These are phyloP conservation scores for Hippopotamus amphibius DNA, from an alignment of 2,113 vertebrate species.

Conservation along the genomic window DNA sequence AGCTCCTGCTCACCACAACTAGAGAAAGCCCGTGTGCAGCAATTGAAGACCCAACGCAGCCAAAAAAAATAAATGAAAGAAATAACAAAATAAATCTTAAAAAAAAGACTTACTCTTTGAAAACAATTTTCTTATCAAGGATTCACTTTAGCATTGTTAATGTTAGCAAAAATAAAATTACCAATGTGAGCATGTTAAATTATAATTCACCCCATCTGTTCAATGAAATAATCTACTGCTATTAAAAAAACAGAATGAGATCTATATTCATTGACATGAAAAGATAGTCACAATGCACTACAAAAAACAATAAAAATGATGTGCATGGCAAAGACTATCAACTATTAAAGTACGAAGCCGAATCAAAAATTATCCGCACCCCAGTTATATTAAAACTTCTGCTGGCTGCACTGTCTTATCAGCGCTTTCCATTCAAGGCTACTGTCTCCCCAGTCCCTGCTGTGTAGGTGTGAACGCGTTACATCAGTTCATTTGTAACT, in stretches of 20 bases:
- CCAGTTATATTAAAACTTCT: too few relatives aligned
- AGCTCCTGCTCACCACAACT: too few relatives aligned
- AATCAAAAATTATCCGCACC: too few relatives aligned
- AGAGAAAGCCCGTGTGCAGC: too few relatives aligned
- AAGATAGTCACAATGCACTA: neutral
- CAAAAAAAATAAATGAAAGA: too few relatives aligned
- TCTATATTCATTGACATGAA: neutral
- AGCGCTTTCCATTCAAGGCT: too few relatives aligned
- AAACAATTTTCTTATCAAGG: neutral
- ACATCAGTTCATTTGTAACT: too few relatives aligned
- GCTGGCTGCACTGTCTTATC: too few relatives aligned
- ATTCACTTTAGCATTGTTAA: neutral
- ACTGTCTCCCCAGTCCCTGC: too few relatives aligned
- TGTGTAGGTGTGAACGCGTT: too few relatives aligned
- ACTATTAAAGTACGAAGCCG: neutral
- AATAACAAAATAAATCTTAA: too few relatives aligned
- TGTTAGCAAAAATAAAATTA: neutral
- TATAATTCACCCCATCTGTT: constrained; percentile 28
- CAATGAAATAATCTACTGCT: neutral
- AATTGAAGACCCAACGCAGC: too few relatives aligned
- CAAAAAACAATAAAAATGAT: neutral
- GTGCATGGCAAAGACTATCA: neutral
- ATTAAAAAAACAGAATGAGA: constrained; percentile 50
- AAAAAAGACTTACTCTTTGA: neutral
- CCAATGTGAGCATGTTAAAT: neutral